These are phyloP conservation scores for Phylloscopus trochilus DNA, from an alignment of 2,113 vertebrate genomes.

Conservation along the genomic window DNA sequence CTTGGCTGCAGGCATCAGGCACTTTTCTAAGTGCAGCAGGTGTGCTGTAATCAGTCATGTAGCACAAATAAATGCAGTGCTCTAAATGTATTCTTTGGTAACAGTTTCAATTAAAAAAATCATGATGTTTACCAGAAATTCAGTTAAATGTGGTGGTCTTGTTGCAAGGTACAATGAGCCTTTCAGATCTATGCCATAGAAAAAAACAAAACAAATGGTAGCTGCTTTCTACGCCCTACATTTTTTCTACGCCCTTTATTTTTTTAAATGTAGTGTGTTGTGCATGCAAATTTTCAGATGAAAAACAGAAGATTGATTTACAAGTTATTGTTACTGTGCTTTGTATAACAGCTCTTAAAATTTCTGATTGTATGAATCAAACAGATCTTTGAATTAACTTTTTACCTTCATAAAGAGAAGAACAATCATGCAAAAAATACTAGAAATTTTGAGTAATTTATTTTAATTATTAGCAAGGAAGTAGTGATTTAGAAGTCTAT, in stretches of 20 bases:
- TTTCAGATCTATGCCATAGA: background rate
- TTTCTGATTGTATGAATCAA: background rate
- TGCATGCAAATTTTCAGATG: background rate
- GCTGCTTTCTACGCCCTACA: background rate
- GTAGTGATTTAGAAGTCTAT: background rate
- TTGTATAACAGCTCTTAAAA: background rate
- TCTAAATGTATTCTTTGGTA: background rate
- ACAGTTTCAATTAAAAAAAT: background rate
- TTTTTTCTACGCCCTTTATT: background rate
- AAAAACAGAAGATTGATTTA: background rate
- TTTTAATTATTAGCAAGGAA: background rate
- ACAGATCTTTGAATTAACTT: background rate
- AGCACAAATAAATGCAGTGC: background rate
- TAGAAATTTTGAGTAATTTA: background rate
- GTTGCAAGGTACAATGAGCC: background rate
- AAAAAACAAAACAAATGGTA: background rate
- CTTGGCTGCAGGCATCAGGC: background rate
- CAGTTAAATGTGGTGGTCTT: background rate
- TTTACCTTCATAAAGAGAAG: background rate
- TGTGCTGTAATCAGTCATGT: background rate
- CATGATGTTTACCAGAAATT: background rate
- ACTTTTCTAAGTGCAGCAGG: background rate
- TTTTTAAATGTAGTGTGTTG: background rate
- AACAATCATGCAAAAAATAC: background rate
- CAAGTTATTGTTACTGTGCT: rapidly evolving